These are phyloP conservation scores for Habrosyne pyritoides DNA, from an alignment of 2,888 invertebrate species.

Conservation along the genomic window DNA sequence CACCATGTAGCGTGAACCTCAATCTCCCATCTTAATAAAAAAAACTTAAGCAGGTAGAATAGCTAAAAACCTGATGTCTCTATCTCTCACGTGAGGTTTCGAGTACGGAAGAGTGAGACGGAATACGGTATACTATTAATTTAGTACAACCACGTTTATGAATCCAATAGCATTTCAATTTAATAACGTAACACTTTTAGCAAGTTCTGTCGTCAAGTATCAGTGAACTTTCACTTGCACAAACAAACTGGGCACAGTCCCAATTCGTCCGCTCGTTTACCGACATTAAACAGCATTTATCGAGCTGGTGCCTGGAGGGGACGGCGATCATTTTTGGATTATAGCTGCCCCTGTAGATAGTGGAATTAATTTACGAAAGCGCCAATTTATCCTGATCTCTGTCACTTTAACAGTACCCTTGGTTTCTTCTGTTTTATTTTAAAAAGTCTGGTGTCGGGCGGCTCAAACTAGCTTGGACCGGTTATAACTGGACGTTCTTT, in stretches of 20 bases:
- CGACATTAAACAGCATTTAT: constrained; percentile 77
- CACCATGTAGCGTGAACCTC: not conserved
- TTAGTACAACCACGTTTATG: too few relatives aligned
- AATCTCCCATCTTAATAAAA: too few relatives aligned
- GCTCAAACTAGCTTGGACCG: constrained; percentile 40
- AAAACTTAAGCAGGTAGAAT: too few relatives aligned
- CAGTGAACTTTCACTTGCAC: constrained; percentile 24
- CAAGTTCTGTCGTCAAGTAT: not conserved
- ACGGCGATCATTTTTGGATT: constrained; percentile 81
- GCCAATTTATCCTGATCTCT: constrained; percentile 56
- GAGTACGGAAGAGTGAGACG: too few relatives aligned
- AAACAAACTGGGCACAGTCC: constrained; percentile 24
- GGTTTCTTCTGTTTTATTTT: constrained; percentile 24
- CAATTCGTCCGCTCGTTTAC: constrained; percentile 55
- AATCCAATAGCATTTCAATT: not conserved
- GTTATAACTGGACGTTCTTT: constrained; percentile 77
- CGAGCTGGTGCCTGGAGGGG: constrained; percentile 52
- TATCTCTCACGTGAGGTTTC: too few relatives aligned
- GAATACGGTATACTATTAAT: too few relatives aligned
- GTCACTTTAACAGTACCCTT: constrained; percentile 27
- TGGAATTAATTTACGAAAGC: constrained; percentile 77
- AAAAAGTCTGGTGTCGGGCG: constrained; percentile 26
- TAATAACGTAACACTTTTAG: not conserved
- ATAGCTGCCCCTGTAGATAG: constrained; percentile 72
- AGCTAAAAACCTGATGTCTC: too few relatives aligned